Percentiles rank a stretch among this genome's conserved stretches.
phyloP scores from a whole-genome alignment of 2,888 invertebrate genomes.

The Leptopilina drosophilae region DNA sequence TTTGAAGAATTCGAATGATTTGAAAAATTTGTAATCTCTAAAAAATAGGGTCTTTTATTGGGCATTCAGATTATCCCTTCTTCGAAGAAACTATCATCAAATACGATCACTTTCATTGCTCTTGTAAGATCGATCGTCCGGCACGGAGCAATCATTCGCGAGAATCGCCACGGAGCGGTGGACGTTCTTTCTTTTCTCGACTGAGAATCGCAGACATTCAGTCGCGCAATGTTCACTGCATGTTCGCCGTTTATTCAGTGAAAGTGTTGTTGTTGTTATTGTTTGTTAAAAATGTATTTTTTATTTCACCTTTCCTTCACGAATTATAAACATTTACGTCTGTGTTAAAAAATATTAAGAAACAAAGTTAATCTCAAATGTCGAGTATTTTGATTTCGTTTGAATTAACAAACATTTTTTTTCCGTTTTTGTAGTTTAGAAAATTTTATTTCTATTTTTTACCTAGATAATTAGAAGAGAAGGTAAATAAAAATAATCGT shows the following conservation, averaged over 20 bases:
- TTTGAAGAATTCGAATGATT: neutral
- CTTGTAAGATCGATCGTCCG: slow-evolving; percentile 51
- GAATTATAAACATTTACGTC: too few relatives aligned
- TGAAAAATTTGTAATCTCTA: neutral
- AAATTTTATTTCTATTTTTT: too few relatives aligned
- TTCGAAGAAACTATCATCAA: slow-evolving; percentile 47
- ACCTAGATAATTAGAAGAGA: too few relatives aligned
- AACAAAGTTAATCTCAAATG: too few relatives aligned
- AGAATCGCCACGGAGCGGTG: slow-evolving; percentile 55
- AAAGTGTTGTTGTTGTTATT: slow-evolving; percentile 16
- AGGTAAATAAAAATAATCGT: too few relatives aligned
- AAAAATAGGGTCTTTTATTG: slow-evolving; percentile 41
- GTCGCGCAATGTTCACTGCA: slow-evolving; percentile 46
- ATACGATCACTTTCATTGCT: slow-evolving; percentile 67
- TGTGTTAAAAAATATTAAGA: too few relatives aligned
- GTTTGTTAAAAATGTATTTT: slow-evolving; percentile 24
- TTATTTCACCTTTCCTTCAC: neutral
- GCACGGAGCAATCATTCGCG: slow-evolving; percentile 56
- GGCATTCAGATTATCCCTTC: slow-evolving; percentile 54
- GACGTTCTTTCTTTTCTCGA: slow-evolving; percentile 50
- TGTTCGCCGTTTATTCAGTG: slow-evolving; percentile 18
- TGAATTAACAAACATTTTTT: too few relatives aligned
- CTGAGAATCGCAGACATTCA: slow-evolving; percentile 44
- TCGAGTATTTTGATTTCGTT: too few relatives aligned
- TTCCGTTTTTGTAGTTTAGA: too few relatives aligned